Evolutionary conservation across 1,140 invertebrate genomes (phyloP).

Genomic region (Drosophila biarmipes): DNA sequence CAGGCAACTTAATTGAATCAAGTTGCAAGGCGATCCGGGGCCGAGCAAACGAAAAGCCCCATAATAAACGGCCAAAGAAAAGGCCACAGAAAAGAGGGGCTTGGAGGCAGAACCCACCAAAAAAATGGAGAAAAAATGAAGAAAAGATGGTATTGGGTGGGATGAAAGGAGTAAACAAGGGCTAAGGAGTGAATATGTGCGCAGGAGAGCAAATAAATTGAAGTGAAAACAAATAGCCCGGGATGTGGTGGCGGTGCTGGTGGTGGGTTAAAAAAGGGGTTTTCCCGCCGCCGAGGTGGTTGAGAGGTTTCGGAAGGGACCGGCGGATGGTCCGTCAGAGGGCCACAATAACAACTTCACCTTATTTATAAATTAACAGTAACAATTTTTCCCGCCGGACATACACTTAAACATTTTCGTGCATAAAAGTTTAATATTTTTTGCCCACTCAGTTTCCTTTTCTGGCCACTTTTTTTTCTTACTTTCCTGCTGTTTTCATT

Average conservation of each 20-base stretch:
- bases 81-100: constrained; percentile 34
- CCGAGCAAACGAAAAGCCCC: constrained; percentile 22
- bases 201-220: constrained; percentile 74
- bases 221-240: constrained; percentile 77
- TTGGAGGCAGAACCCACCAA: constrained; percentile 3
- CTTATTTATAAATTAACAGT: constrained; percentile 81
- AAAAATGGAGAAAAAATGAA: constrained; percentile 15
- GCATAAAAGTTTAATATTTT: constrained; percentile 72
- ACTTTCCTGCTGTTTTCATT: constrained; percentile 22
- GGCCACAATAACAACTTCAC: constrained; percentile 62
- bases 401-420: constrained; percentile 73
- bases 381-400: constrained; percentile 77
- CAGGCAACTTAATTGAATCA: constrained; percentile 79
- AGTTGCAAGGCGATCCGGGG: constrained; percentile 48
- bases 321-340: constrained; percentile 31
- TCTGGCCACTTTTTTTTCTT: constrained; percentile 7
- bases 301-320: constrained; percentile 6
- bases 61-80: constrained; percentile 68
- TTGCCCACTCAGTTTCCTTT: constrained; percentile 26
- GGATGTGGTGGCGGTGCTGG: constrained; percentile 3
- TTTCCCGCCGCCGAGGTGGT: not conserved
- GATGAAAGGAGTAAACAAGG: constrained; percentile 43
- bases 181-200: constrained; percentile 64
- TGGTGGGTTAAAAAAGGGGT: not conserved
- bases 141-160: constrained; percentile 6